Percentiles rank a stretch among this genome's conserved stretches.
phyloP scores from a whole-genome alignment of 2,113 vertebrate genomes.

The Stigmatopora argus region DNA sequence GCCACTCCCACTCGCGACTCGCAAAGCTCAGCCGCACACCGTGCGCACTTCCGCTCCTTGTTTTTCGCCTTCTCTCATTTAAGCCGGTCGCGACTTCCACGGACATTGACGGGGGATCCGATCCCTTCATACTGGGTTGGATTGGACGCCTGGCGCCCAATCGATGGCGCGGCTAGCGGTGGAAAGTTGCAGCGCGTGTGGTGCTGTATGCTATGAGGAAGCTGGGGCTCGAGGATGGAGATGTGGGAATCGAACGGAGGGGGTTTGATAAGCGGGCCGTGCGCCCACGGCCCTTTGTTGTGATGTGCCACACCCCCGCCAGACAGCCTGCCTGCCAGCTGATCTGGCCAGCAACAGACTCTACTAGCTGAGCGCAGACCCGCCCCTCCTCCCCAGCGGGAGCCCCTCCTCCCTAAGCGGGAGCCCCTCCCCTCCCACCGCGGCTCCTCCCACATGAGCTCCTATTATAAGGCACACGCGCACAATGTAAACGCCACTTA shows the following conservation, averaged over 20 bases:
- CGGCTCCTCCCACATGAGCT: constrained; percentile 1
- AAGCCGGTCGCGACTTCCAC: too few relatives aligned
- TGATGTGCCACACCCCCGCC: constrained; percentile 78
- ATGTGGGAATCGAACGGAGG: constrained; percentile 49
- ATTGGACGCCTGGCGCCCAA: too few relatives aligned
- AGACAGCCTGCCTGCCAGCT: constrained; percentile 78
- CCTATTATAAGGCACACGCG: not conserved
- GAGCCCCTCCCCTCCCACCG: constrained; percentile 37
- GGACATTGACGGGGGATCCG: too few relatives aligned
- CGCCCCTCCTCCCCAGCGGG: not conserved
- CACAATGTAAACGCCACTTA: not conserved
- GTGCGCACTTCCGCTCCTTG: constrained; percentile 14
- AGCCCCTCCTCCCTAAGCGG: constrained; percentile 31
- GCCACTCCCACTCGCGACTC: constrained; percentile 63
- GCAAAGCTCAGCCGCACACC: constrained; percentile 28
- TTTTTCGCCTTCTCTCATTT: not conserved
- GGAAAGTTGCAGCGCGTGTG: too few relatives aligned
- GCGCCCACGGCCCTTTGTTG: constrained; percentile 75
- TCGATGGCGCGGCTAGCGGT: too few relatives aligned
- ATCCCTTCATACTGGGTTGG: too few relatives aligned
- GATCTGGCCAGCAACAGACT: constrained; percentile 85
- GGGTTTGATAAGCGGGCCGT: constrained; percentile 59
- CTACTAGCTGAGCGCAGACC: constrained; percentile 75
- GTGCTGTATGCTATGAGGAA: not conserved
- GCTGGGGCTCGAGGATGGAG: constrained; percentile 16